Evolutionary conservation across 2,797 vertebrate species (phyloP), one percentile per base, ranked within the genome.

Genomic region (Allobates femoralis): DNA sequence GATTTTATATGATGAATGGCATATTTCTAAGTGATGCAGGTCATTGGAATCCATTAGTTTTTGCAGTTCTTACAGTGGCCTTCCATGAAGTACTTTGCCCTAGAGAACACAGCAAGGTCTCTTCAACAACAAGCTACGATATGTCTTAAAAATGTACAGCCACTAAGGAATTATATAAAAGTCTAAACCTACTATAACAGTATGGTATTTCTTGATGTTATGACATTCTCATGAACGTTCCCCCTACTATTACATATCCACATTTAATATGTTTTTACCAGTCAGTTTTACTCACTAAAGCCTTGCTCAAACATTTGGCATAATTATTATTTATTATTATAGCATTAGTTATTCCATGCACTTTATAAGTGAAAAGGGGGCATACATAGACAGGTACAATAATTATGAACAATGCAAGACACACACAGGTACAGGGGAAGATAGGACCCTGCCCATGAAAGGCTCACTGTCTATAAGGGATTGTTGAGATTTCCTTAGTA

Each of bases 1-100:
- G 34, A 73, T 32, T 77, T 87, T 79, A 66, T 71, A 73, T 83
- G 80, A 83, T 87, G 74, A 64, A 83, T 87, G 51, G 28, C 75
- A 79, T 87, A 67, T 83, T 79, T 64, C 85, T 69, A 83, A 87
- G 79, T 87, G 71, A 71, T 78, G 34, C 80, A 86, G 73, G 60
- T 86, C 73, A 86, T 46, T 69, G 53, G 53, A 50, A 83, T 28
- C 74, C 74, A 79, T 83, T 74, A 41, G 28, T 32, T 34, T 16
- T 83, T 69, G 55, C n/a, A 23, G 58, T 32, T 28, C 18, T 41
- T 58, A 51, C 34, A 69, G 51, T 78, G 30, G 18, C 15, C 23
- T 28, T 50, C 16, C 14, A 78, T 46, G 46, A 16, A 67, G 21
- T 58, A 26, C 30, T 34, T 82, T 71, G 21, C 18, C 60, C 23